A percentile compares a stretch with the other conserved stretches of the same genome.
Conservation (phyloP, 2,113 vertebrate species). For the Fulica atra region DNA sequence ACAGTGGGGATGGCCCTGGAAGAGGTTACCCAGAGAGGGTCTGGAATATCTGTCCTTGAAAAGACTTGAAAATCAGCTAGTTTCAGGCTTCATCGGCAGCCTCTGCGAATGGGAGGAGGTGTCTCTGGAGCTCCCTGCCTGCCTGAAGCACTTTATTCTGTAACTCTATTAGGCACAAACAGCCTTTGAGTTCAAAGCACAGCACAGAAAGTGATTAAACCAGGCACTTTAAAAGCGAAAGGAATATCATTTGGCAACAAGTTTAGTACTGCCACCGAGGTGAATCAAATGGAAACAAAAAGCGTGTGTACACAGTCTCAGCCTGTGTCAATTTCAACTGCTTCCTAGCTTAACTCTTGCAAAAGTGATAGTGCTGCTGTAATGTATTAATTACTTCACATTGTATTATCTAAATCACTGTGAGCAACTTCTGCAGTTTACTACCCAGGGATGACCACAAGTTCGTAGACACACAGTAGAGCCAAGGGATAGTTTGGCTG, state of each 20-base stretch:
- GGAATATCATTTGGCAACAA: not conserved
- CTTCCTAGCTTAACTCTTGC: not conserved
- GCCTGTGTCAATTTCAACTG: not conserved
- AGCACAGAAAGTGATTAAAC: not conserved
- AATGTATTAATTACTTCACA: not conserved
- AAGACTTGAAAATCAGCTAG: not conserved
- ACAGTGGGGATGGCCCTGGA: fast-evolving
- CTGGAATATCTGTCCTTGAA: not conserved
- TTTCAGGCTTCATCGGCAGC: not conserved
- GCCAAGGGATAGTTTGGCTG: not conserved
- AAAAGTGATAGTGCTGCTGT: not conserved
- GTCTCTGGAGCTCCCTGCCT: not conserved
- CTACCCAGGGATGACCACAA: not conserved
- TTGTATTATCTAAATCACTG: not conserved
- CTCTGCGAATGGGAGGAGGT: not conserved
- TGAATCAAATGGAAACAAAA: not conserved
- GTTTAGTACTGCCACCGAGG: not conserved
- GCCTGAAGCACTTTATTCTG: not conserved
- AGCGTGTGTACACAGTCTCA: not conserved
- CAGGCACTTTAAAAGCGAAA: not conserved
- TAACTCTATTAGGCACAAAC: not conserved
- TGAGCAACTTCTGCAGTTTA: not conserved
- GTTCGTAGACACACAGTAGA: not conserved
- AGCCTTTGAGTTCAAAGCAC: not conserved
- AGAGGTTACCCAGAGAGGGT: not conserved